Percentiles rank a stretch among this genome's conserved stretches.
Conservation (phyloP, 2,888 invertebrate genomes). For the Cremastinae sp. region DNA sequence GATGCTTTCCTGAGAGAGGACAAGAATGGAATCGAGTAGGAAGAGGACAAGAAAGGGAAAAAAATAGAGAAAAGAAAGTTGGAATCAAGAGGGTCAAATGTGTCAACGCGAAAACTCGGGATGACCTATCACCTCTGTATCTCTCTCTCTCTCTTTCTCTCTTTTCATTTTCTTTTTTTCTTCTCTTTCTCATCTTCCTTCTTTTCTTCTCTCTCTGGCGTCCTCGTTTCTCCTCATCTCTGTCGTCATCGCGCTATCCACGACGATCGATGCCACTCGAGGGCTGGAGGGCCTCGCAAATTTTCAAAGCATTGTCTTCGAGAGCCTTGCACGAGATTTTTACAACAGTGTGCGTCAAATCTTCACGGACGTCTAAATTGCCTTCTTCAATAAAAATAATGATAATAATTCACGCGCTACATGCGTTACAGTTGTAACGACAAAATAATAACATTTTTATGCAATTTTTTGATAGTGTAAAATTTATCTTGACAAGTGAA, state of each 20-base stretch:
- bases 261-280: constrained; percentile 51
- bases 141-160: not conserved
- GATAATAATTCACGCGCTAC: too few species aligned
- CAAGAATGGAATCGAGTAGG: not conserved
- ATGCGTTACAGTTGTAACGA: too few species aligned
- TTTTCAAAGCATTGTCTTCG: constrained; percentile 56
- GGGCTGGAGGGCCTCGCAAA: constrained; percentile 39
- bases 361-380: too few species aligned
- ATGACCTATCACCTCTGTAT: constrained; percentile 48
- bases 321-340: constrained; percentile 15
- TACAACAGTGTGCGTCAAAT: too few species aligned
- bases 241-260: constrained; percentile 12
- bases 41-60: constrained; percentile 4
- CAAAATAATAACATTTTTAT: too few species aligned
- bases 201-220: not conserved
- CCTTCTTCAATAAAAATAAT: too few species aligned
- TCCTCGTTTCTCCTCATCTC: constrained; percentile 1
- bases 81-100: constrained; percentile 55
- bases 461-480: too few species aligned
- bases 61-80: not conserved
- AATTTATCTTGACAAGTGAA: too few species aligned
- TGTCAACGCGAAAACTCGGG: constrained; percentile 51
- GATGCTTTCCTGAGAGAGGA: not conserved
- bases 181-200: constrained; percentile 4
- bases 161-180: constrained; percentile 15